Evolutionary conservation across 2,113 vertebrate genomes (phyloP).

Genomic region (Nannospalax galili): DNA sequence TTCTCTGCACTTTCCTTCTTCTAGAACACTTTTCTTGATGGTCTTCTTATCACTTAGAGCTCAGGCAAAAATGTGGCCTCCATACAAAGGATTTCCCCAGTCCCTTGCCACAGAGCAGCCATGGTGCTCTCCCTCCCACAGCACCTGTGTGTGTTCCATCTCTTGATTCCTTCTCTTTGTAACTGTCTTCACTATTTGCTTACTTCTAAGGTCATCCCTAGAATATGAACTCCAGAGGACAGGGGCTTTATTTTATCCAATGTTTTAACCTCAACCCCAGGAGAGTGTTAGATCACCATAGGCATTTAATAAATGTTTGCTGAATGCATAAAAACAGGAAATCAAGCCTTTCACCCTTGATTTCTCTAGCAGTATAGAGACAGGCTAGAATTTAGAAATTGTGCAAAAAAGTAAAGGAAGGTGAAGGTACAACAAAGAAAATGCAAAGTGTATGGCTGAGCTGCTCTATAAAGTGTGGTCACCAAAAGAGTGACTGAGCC

Average conservation of each 20-base stretch:
- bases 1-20: neutral
- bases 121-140: neutral
- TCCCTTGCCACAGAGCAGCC: neutral
- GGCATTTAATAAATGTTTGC: conserved; percentile 4
- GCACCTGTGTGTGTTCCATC: neutral
- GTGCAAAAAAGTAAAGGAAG: neutral
- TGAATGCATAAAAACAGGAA: conserved; percentile 41
- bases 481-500: neutral
- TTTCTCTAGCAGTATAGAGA: neutral
- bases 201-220: conserved; percentile 9
- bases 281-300: neutral
- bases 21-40: conserved; percentile 21
- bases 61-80: neutral
- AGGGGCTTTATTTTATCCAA: neutral
- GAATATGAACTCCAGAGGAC: neutral
- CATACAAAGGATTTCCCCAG: neutral
- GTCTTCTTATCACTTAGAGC: neutral
- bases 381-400: conserved; percentile 37
- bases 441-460: neutral
- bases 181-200: neutral
- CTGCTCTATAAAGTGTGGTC: neutral
- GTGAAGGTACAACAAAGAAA: neutral
- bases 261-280: neutral
- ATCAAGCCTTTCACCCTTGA: neutral
- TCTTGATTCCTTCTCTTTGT: neutral